Base-by-base conservation (phyloP, 2,888 invertebrate genomes). In the Sminthurides aquaticus region DNA sequence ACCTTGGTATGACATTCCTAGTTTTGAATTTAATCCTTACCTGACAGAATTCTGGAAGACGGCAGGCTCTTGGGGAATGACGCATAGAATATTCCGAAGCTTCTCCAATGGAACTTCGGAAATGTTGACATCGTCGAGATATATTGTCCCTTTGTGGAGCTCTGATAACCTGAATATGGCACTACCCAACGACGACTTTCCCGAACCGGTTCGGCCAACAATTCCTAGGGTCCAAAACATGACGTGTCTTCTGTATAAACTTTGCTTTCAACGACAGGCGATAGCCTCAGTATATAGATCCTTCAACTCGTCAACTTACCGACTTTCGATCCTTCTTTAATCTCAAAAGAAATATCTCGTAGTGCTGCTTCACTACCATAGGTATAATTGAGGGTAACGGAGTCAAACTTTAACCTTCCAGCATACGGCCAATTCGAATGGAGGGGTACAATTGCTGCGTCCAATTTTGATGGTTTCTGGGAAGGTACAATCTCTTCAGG, bases 1-100 rank as follows among this genome's bases (percentile, higher is more conserved):
- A 59, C 22, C 2, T 26, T 15, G 15, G 27, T 3, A 3, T 5
- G 27, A 29, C 2, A 26, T 29, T 34, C 5, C 8, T 22, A 56
- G 11, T 57, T 57, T 24, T 57, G 24, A 11, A 26, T 26, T 26
- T 29, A 60, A 62, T n/a, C 8, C 67, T 69, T 74, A 82, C 82
- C 83, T 81, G 27, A 86, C 76, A 25, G 82, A 82, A 49, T 84
- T 84, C 28, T 81, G 81, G 75, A 85, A 85, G 15, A 86, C 77
- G 2, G 84, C 80, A 0, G 86, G 85, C 75, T 86, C 85, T 75
- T 86, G 85, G 5, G 86, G 85, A 67, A 86, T 83, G 54, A 82
- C 79, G 15, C 82, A 80, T 48, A 83, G 73, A 56, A 78, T 77
- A 29, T 78, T 80, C 58, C 86, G 78, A 20, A 86, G 77, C 65